These are phyloP conservation scores for Minunthozetes semirufus DNA, from an alignment of 2,888 invertebrate genomes.

Conservation along the genomic window DNA sequence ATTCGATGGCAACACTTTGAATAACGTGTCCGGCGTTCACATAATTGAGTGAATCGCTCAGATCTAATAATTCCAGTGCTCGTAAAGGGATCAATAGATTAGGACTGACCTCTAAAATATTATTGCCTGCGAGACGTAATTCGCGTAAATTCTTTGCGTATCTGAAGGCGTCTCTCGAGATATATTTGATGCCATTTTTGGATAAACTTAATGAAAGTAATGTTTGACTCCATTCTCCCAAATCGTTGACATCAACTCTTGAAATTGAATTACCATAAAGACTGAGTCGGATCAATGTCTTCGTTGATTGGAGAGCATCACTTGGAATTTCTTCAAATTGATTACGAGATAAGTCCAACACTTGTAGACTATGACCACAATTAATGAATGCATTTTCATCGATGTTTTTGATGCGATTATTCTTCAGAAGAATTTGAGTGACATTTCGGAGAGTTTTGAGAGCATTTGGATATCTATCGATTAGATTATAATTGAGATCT, in stretches of 20 bases:
- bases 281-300: conserved; percentile 40
- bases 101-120: conserved; percentile 37
- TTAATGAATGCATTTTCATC: conserved; percentile 62
- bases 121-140: conserved; percentile 46
- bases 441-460: conserved; percentile 52
- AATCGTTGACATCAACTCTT: conserved; percentile 55
- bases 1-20: conserved; percentile 19
- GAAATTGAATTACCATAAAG: conserved; percentile 42
- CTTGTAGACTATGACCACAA: conserved; percentile 38
- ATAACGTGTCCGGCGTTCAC: not conserved
- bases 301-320: conserved; percentile 39
- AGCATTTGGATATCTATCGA: conserved; percentile 60
- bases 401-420: conserved; percentile 64
- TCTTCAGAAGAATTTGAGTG: conserved; percentile 63
- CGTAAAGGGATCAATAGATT: conserved; percentile 37
- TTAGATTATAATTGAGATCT: conserved; percentile 55
- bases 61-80: conserved; percentile 70
- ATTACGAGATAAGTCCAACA: conserved; percentile 42
- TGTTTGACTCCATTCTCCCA: conserved; percentile 67
- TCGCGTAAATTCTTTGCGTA: conserved; percentile 57
- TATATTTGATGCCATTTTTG: conserved; percentile 76
- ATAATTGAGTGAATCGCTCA: conserved; percentile 67
- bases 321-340: conserved; percentile 39
- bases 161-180: conserved; percentile 71
- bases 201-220: conserved; percentile 82